phyloP scores from a whole-genome alignment of 2,113 vertebrate species.

The Callithrix jacchus region DNA sequence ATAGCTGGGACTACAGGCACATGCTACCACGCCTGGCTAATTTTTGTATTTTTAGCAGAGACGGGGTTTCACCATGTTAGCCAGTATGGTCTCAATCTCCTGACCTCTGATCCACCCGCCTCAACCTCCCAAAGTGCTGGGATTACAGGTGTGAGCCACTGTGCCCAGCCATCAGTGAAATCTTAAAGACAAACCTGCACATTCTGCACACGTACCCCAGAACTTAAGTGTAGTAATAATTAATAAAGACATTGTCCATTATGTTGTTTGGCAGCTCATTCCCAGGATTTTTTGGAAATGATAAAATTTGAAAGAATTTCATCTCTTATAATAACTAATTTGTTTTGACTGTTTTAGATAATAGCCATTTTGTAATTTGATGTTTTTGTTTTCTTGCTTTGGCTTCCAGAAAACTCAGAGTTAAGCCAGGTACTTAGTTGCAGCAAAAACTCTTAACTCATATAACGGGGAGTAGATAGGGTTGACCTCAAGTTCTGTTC shows the following conservation, averaged over 20 bases:
- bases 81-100: too few relatives aligned
- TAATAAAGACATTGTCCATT: not conserved
- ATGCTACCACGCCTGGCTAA: too few relatives aligned
- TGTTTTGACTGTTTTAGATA: not conserved
- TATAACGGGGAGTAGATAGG: not conserved
- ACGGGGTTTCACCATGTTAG: too few relatives aligned
- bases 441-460: not conserved
- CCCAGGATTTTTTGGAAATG: not conserved
- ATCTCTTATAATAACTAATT: not conserved
- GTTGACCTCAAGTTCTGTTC: not conserved
- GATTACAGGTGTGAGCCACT: too few relatives aligned
- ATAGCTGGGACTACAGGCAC: too few relatives aligned
- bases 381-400: not conserved
- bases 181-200: too few relatives aligned
- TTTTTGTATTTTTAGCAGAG: too few relatives aligned
- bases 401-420: not conserved
- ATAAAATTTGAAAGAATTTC: not conserved
- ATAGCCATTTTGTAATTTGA: not conserved
- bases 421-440: not conserved
- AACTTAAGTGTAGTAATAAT: too few relatives aligned
- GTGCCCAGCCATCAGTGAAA: too few relatives aligned
- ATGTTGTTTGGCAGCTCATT: not conserved
- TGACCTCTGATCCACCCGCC: too few relatives aligned
- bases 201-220: too few relatives aligned
- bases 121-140: too few relatives aligned